These are phyloP conservation scores for Benthosema pterotum DNA, from an alignment of 2,797 vertebrate genomes.

Conservation along the genomic window DNA sequence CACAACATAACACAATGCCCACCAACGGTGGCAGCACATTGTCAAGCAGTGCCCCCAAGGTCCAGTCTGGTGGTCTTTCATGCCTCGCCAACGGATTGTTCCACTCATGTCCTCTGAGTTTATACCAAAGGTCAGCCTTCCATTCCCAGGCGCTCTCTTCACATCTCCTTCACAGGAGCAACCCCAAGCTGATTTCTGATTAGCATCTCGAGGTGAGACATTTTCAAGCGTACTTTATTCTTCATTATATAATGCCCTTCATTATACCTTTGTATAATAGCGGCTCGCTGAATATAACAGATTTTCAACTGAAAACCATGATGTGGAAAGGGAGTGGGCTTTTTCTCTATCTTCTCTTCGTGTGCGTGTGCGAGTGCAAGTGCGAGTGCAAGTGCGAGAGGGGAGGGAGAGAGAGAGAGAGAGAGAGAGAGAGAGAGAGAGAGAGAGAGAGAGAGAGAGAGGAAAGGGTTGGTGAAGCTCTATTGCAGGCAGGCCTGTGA, in stretches of 20 bases:
- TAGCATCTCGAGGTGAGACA: not conserved
- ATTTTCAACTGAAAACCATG: not conserved
- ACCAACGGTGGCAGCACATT: constrained; percentile 29
- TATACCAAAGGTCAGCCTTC: constrained; percentile 54
- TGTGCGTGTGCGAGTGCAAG: constrained; percentile 15
- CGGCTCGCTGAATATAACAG: not conserved
- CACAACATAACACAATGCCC: too few species aligned
- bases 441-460: too few species aligned
- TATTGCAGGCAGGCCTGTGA: constrained; percentile 29
- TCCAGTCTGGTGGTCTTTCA: constrained; percentile 64
- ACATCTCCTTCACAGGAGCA: constrained; percentile 19
- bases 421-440: too few species aligned
- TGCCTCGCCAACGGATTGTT: constrained; percentile 61
- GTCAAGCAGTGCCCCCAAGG: constrained; percentile 58
- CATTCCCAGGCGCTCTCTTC: constrained; percentile 32
- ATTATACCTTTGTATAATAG: too few species aligned
- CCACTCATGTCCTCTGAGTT: constrained; percentile 54
- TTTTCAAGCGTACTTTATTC: constrained; percentile 40
- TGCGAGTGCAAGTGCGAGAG: too few species aligned
- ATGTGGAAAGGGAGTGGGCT: not conserved
- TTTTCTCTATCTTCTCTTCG: not conserved
- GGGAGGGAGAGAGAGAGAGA: too few species aligned
- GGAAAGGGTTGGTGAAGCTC: constrained; percentile 8
- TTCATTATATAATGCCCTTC: constrained; percentile 18
- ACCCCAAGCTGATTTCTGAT: constrained; percentile 20